phyloP scores from a whole-genome alignment of 2,888 invertebrate species.

The Keiferia lycopersicella region DNA sequence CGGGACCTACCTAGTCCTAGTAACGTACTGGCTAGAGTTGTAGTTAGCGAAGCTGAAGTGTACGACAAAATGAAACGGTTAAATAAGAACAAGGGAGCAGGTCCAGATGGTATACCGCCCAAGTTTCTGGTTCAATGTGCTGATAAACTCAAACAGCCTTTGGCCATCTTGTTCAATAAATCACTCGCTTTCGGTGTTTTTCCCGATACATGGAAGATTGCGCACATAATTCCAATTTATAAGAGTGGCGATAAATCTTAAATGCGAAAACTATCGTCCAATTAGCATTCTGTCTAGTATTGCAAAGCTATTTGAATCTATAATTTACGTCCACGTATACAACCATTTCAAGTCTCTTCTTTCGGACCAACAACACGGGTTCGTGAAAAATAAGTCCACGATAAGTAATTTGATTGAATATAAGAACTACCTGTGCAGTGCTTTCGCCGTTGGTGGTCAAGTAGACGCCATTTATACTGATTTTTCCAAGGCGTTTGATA shows the following conservation, averaged over 20 bases:
- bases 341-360: slow-evolving; percentile 19
- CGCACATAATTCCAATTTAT: slow-evolving; percentile 26
- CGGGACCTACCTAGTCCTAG: neutral
- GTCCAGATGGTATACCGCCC: slow-evolving; percentile 25
- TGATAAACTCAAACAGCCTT: neutral
- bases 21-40: neutral
- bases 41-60: neutral
- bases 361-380: slow-evolving; percentile 25
- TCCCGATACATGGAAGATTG: slow-evolving; percentile 23
- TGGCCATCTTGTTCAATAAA: slow-evolving; percentile 19
- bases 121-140: slow-evolving; percentile 14
- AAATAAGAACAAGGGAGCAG: slow-evolving; percentile 20
- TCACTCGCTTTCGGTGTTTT: slow-evolving; percentile 20
- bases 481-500: slow-evolving; percentile 29
- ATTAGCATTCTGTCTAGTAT: slow-evolving; percentile 28
- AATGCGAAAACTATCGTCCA: slow-evolving; percentile 30
- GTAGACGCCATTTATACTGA: slow-evolving; percentile 29
- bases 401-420: slow-evolving; percentile 27
- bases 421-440: slow-evolving; percentile 16
- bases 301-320: slow-evolving; percentile 30
- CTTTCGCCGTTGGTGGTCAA: slow-evolving; percentile 19
- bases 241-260: slow-evolving; percentile 25
- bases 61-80: neutral
- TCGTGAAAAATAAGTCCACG: slow-evolving; percentile 26
- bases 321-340: slow-evolving; percentile 25